Evolutionary conservation across 2,888 invertebrate genomes (phyloP).

Genomic region (Rhimphoctona megacephalus): DNA sequence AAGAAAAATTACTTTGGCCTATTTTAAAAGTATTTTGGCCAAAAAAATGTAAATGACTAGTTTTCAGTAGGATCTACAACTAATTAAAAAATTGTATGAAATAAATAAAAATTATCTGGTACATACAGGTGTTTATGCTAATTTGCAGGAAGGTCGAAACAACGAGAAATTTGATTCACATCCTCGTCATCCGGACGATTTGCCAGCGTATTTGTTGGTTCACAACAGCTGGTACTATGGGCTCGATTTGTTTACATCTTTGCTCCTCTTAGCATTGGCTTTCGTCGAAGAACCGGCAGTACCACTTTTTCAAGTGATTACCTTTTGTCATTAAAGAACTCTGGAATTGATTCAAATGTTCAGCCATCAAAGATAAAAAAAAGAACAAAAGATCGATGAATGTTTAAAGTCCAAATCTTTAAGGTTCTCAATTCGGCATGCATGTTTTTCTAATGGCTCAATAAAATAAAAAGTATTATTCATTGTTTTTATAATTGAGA

Average conservation of each 20-base stretch:
- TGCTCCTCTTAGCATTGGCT: conserved; percentile 91
- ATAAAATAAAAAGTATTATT: not conserved
- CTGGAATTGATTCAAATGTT: not conserved
- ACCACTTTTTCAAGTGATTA: conserved; percentile 88
- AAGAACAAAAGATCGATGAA: not conserved
- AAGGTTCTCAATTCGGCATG: not conserved
- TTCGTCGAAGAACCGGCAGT: conserved; percentile 93
- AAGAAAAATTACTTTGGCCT: not conserved
- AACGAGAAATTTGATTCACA: conserved; percentile 97
- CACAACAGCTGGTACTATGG: conserved; percentile 96
- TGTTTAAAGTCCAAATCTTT: not conserved
- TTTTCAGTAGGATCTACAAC: no score
- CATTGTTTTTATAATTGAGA: not conserved
- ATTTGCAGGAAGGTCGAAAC: conserved; percentile 92
- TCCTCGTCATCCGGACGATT: conserved; percentile 92
- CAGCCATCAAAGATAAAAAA: not conserved
- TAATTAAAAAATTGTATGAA: not conserved
- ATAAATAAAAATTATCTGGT: not conserved
- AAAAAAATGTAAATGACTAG: no score
- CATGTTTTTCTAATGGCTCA: not conserved
- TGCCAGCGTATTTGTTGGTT: conserved; percentile 94
- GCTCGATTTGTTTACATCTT: conserved; percentile 91
- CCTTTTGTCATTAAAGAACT: not conserved
- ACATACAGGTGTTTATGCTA: not conserved
- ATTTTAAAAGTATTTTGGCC: not conserved